Conservation (phyloP, 2,797 vertebrate species). For the Manis crassicaudata region DNA sequence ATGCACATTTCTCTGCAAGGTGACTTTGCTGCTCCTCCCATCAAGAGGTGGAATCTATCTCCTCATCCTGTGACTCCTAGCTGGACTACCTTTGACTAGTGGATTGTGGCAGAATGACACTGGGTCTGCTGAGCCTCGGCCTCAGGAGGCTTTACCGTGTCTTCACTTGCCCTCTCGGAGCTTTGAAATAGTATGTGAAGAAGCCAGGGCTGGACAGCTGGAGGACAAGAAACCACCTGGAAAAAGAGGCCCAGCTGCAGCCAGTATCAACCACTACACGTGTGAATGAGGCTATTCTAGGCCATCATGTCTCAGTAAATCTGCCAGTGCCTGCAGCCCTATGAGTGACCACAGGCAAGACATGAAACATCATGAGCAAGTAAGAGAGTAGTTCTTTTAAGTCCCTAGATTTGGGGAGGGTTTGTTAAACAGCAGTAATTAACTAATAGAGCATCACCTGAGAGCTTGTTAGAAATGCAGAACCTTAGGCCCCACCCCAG, state of each 20-base stretch:
- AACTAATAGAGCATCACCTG: background rate
- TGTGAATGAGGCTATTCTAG: background rate
- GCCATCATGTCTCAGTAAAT: background rate
- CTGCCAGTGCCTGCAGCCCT: background rate
- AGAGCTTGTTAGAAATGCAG: background rate
- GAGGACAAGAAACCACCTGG: background rate
- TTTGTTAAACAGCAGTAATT: background rate
- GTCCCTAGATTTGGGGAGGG: background rate
- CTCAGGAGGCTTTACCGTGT: background rate
- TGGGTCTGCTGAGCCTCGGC: background rate
- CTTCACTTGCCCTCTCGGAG: background rate
- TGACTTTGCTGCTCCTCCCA: background rate
- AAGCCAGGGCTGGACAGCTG: background rate
- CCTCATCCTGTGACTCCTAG: background rate
- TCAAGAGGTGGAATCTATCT: background rate
- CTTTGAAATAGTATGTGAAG: background rate
- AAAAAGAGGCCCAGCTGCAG: background rate
- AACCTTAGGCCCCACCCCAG: background rate
- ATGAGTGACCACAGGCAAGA: background rate
- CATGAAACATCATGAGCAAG: background rate
- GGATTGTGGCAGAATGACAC: background rate
- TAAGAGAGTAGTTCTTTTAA: background rate
- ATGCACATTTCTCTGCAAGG: background rate
- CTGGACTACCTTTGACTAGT: background rate
- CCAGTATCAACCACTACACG: background rate